Base-by-base conservation (phyloP, 2,797 vertebrate genomes). In the Galagoides demidoff region DNA sequence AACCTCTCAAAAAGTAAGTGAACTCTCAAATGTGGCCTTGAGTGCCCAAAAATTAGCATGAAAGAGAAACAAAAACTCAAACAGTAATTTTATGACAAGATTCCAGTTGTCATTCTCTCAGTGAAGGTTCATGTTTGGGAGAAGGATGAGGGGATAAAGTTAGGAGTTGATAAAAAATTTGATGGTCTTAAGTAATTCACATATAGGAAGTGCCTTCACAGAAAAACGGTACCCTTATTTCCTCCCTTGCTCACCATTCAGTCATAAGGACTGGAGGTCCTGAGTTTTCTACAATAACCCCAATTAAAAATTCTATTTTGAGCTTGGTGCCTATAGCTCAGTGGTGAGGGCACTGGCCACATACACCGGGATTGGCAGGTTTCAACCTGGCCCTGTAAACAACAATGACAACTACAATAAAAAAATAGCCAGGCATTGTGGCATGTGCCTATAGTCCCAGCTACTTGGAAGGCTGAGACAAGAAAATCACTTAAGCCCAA, bases 21-120 rank as follows among this genome's bases (percentile, higher is more conserved):
- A 94, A 90, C 90, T 93, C 63, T 94, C 85, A 94, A 96, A 90
- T 73, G 59, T 91, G 61, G 88, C 22, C 16, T n/a, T 89, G 84
- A 91, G 73, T 96, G 77, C 82, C 29, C 83, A 90, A 82, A 71
- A n/a, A 95, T 85, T 68, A 96, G 34, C 45, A 90, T 77, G 61
- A 88, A 93, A 90, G 37, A 92, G 70, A 97, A 95, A 92, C n/a
- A 93, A 91, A 95, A 96, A 70, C 59, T 85, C 79, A 73, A 83
- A 83, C 7, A 78, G 85, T 63, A 52, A 92, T 57, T 70, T 81
- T 88, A 82, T 91, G 70, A 39, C 78, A 90, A 74, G 76, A 88
- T 90, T 90, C 82, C 90, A 93, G 74, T 19, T 82, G 57, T 81
- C 85, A 95, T 74, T 70, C 77, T 34, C 34, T 95, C 76, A 88